Base-by-base conservation (phyloP, 2,797 vertebrate species). In the Clarias pachynema region DNA sequence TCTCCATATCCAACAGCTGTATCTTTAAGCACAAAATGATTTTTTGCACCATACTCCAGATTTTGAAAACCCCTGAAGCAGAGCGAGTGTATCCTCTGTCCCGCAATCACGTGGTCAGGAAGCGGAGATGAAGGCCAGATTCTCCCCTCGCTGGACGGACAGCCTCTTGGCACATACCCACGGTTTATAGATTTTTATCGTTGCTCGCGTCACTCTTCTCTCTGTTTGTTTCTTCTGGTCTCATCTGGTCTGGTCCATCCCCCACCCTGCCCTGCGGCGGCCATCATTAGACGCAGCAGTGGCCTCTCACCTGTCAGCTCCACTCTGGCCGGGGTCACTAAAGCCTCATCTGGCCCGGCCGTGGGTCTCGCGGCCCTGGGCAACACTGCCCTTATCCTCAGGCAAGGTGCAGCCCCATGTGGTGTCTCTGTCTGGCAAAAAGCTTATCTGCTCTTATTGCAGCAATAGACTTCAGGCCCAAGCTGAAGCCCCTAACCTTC, bases 381-480 rank as follows among this genome's bases (percentile, higher is more conserved):
- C 93, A 92, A 91, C 93, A 91, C 93, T 93, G 91, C 91, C 95
- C 93, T 93, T 94, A 94, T 95, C 95, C 95, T 95, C 92, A 86
- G 95, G 95, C 95, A 95, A 95, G 94, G 93, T 95, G 93, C 91
- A 91, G 93, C 94, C 93, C 94, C 94, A 91, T 92, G 94, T 93
- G 93, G 93, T 89, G 88, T 83, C 84, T 86, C 90, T 94, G 94
- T 95, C 94, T 94, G 91, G 91, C 91, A 91, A 89, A 94, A 93
- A 95, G 94, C 95, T 96, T 95, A 95, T 94, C 93, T 89, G 89
- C 94, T 95, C 92, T 95, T 95, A 96, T 95, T 93, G 91, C 90
- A 24, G 85, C 94, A 89, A 93, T 92, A 91, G 91, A 94, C 94
- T 94, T 94, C 94, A 92, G 91, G 92, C 92, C 75, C 40, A 94